Evolutionary conservation across 2,888 invertebrate species (phyloP), one percentile per base, ranked within the genome.

Genomic region (Parascotia fuliginaria): DNA sequence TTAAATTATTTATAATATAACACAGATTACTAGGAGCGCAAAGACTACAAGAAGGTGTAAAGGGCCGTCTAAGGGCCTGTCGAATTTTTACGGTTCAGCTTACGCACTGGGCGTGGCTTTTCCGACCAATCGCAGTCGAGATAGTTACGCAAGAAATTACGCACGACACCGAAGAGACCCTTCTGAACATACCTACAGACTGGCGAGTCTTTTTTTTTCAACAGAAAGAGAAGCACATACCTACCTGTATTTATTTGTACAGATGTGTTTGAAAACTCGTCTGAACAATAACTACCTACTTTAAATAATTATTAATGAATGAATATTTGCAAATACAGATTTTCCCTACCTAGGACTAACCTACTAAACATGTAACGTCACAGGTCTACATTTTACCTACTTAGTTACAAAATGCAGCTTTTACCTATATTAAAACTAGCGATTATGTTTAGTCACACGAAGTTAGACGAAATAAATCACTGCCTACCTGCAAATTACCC

Each of bases 1-100:
- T 90, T 87, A 90, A 91, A 92, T 92, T 92, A 92, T 92, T 92
- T 92, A 92, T 92, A 92, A 90, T 92, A 92, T 92, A 92, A 92
- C 89, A 85, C 90, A 85, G 82, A 72, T 72, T 75, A 92, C 92
- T 77, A 88, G 91, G 91, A 78, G 55, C 69, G 62, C 89, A 92
- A 76, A 85, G 77, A 70, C 48, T 67, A 46, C 60, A 69, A 87
- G 76, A 86, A 89, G 90, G 59, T 84, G 32, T 45, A 60, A 89
- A 91, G 89, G 92, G 90, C 82, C 66, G 64, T 58, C 63, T 67
- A 88, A 89, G 91, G 92, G 89, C 83, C 77, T 77, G 81, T 75
- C 79, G 79, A 84, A 86, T 78, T 85, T n/a, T 81, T 83, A 88
- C 85, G 85, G 88, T 87, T 83, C 73, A 73, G 75, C 70, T 61